These are phyloP conservation scores for Melanogrammus aeglefinus DNA, from an alignment of 2,797 vertebrate species.

Conservation along the genomic window DNA sequence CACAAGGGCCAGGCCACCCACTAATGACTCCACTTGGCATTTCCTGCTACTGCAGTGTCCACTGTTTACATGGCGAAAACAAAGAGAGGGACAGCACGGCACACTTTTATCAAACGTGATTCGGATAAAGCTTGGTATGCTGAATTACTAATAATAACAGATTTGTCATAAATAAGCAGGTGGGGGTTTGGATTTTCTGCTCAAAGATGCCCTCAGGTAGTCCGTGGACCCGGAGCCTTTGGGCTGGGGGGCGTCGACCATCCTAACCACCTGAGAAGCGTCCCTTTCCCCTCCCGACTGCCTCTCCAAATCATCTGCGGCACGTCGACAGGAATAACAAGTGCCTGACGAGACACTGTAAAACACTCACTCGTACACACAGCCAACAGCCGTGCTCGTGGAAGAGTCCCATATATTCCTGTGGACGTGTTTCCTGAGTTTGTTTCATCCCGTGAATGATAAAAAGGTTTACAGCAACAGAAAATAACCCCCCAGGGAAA, in stretches of 20 bases:
- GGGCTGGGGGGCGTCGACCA: neutral
- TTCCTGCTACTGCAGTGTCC: neutral
- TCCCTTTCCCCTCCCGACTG: no score
- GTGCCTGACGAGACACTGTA: neutral
- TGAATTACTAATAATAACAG: neutral
- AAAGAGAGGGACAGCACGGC: neutral
- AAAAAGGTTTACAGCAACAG: conserved; percentile 64
- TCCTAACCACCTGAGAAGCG: neutral
- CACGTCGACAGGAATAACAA: neutral
- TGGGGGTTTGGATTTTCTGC: no score
- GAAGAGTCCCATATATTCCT: conserved; percentile 34
- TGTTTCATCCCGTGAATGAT: conserved; percentile 56
- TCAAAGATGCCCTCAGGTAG: no score
- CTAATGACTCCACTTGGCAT: neutral
- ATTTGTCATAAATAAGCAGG: neutral
- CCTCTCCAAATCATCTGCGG: neutral
- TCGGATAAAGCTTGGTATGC: neutral
- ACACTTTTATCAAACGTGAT: neutral
- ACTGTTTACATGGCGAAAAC: neutral
- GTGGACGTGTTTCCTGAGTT: conserved; percentile 39
- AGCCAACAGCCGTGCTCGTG: neutral
- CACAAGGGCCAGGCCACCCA: neutral
- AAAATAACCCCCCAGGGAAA: conserved; percentile 66
- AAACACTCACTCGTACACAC: neutral
- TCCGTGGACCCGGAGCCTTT: no score